These are phyloP conservation scores for Crossocerus cetratus DNA, from an alignment of 2,888 invertebrate genomes.

Conservation along the genomic window DNA sequence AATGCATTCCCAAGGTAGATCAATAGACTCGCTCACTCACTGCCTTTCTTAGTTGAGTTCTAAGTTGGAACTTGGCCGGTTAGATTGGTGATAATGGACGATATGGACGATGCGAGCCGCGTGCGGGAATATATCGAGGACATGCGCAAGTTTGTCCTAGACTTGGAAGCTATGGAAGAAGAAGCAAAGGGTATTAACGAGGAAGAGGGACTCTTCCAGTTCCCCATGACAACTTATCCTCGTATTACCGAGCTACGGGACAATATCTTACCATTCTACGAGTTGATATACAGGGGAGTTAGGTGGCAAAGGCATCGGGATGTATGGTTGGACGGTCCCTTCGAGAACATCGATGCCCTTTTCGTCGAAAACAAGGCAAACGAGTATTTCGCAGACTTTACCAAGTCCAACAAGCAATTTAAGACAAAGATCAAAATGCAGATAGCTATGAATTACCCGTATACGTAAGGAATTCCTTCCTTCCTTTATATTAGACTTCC, in stretches of 20 bases:
- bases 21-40: not conserved
- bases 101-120: slow-evolving; percentile 89
- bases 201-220: slow-evolving; percentile 92
- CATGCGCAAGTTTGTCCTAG: slow-evolving; percentile 86
- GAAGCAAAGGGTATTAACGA: slow-evolving; percentile 92
- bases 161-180: slow-evolving; percentile 86
- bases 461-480: slow-evolving; percentile 53
- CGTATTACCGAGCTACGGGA: slow-evolving; percentile 88
- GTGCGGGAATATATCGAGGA: slow-evolving; percentile 89
- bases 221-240: slow-evolving; percentile 86
- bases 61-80: no score
- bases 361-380: slow-evolving; percentile 89
- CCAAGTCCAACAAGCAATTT: slow-evolving; percentile 88
- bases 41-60: no score
- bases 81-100: slow-evolving; percentile 85
- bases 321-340: slow-evolving; percentile 95
- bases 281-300: slow-evolving; percentile 82
- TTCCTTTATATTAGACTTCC: no score
- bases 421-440: slow-evolving; percentile 87
- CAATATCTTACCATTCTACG: slow-evolving; percentile 83
- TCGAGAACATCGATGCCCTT: slow-evolving; percentile 89
- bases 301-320: slow-evolving; percentile 89
- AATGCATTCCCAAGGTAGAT: slow-evolving; percentile 83
- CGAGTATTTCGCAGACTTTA: slow-evolving; percentile 87
- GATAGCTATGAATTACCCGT: slow-evolving; percentile 81